Evolutionary conservation across 1,140 invertebrate species (phyloP).

Genomic region (Brachionus koreanus): DNA sequence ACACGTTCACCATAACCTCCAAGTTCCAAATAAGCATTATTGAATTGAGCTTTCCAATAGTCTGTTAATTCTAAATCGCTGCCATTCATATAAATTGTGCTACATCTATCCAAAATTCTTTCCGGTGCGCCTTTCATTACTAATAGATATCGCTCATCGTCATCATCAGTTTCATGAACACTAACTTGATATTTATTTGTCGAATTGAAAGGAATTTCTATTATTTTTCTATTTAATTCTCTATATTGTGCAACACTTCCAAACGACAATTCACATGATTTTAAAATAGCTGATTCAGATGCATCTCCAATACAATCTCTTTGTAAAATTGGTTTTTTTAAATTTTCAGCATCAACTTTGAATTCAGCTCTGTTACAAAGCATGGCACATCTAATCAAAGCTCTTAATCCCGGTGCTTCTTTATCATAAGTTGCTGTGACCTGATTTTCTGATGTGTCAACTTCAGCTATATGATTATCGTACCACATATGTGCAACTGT

Average conservation of each 20-base stretch:
- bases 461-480: constrained; percentile 92
- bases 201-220: constrained; percentile 98
- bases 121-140: constrained; percentile 99
- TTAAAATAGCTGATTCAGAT: constrained; percentile 55
- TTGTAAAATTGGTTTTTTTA: constrained; percentile 36
- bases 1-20: constrained; percentile 96
- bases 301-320: constrained; percentile 51
- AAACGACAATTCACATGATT: constrained; percentile 51
- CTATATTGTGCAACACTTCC: constrained; percentile 63
- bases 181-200: constrained; percentile 89
- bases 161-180: constrained; percentile 47
- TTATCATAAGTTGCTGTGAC: not conserved
- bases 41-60: constrained; percentile 95
- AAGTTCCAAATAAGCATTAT: constrained; percentile 94
- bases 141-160: constrained; percentile 69
- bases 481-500: constrained; percentile 97
- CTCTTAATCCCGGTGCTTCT: not conserved
- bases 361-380: constrained; percentile 45
- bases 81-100: constrained; percentile 90
- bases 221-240: constrained; percentile 85
- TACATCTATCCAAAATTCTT: constrained; percentile 89
- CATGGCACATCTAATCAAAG: constrained; percentile 35
- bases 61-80: constrained; percentile 90
- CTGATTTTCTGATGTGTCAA: constrained; percentile 67
- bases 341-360: constrained; percentile 17